Evolutionary conservation across 2,113 vertebrate species (phyloP), one percentile per base, ranked within the genome.

Genomic region (Murina feae): DNA sequence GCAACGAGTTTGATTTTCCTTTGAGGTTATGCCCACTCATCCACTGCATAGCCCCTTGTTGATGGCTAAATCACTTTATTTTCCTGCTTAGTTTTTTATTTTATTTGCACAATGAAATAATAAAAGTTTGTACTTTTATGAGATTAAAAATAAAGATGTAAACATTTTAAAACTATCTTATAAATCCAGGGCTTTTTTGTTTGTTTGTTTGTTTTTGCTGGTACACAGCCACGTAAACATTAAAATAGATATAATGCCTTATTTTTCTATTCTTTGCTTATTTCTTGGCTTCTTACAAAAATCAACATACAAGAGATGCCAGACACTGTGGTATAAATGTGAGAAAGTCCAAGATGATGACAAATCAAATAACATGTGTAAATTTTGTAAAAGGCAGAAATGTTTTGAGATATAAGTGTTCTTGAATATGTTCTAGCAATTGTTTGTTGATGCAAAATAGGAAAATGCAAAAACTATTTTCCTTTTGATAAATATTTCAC

Each of bases 111-210:
- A 71, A 37, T 60, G 30, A 93, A 92, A 72, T 90, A 86, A 53
- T 74, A 72, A 81, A 81, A 66, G 2, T 25, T 32, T 88, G 18
- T 6, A 83, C 9, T 81, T 89, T 63, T 83, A 63, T 51, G 25
- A 91, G 3, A 66, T 82, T 72, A 82, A 82, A 92, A 65, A 9
- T 82, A 92, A 69, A 93, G 84, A 75, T 86, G 14, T 71, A 65
- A 60, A 55, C 63, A 39, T 18, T 80, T 75, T 60, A 12, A 72
- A 88, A 75, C 55, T 69, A 5, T 79, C 28, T 91, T 51, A 37
- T 58, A 92, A 60, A 11, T 30, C 20, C 25, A 35, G 25, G 9
- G 0, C 6, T 14, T 5, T 92, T 39, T 60, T 63, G 6, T 63
- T 66, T 93, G 12, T 47, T 53, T 68, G 42, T 10, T 79, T 78